A percentile compares a stretch with the other conserved stretches of the same genome.
phyloP scores from a whole-genome alignment of 2,888 invertebrate genomes.

The Synanthedon tipuliformis region DNA sequence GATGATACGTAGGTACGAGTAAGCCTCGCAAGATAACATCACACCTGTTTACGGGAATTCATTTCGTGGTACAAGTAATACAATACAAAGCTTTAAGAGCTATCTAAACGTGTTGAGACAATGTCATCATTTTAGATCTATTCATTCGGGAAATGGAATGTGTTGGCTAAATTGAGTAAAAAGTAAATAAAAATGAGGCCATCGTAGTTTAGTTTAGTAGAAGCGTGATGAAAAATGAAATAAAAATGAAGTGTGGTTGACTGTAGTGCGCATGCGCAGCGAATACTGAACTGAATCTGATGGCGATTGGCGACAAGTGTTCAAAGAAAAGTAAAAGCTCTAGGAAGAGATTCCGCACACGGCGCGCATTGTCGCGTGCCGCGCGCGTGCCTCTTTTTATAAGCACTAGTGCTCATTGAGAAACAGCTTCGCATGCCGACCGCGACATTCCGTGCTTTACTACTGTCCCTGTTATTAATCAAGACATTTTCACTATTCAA shows the following conservation, averaged over 20 bases:
- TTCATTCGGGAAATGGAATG: no score
- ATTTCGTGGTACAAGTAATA: not conserved
- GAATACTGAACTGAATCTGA: no score
- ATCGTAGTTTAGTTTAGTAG: no score
- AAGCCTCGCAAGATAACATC: no score
- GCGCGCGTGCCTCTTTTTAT: not conserved
- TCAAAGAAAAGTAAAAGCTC: not conserved
- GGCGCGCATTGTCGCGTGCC: not conserved
- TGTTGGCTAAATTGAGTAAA: not conserved
- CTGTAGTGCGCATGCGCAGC: no score
- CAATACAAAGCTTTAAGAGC: not conserved
- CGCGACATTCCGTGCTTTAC: not conserved
- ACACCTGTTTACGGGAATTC: not conserved
- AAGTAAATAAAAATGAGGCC: not conserved
- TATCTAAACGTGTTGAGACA: not conserved
- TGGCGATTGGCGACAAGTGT: not conserved
- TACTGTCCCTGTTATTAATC: no score
- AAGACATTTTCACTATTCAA: no score
- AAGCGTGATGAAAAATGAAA: no score
- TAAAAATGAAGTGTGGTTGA: no score
- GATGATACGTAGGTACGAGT: no score
- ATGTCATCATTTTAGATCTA: not conserved
- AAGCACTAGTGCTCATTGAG: not conserved
- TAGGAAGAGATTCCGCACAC: slow-evolving; percentile 12
- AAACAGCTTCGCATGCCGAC: not conserved